Percentiles rank a stretch among this genome's conserved stretches.
Evolutionary conservation across 2,797 vertebrate genomes (phyloP).

Genomic region (Crenichthys baileyi): DNA sequence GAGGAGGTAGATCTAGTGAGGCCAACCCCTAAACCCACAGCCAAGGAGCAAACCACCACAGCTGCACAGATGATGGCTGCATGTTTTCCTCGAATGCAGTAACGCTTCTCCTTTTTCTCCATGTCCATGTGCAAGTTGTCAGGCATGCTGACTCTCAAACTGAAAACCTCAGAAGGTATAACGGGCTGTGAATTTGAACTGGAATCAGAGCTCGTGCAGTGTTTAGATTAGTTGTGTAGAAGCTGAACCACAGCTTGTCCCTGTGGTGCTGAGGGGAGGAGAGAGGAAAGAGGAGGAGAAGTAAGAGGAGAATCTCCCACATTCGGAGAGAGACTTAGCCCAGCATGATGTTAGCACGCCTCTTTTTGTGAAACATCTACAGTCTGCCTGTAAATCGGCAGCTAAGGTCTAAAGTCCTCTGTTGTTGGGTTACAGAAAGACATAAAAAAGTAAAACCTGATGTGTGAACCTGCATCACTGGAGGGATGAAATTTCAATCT

Average conservation of each 20-base stretch:
- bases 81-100: constrained; percentile 86
- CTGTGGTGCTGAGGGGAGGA: constrained; percentile 48
- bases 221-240: constrained; percentile 27
- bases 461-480: not conserved
- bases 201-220: constrained; percentile 33
- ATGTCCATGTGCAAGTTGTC: constrained; percentile 71
- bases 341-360: constrained; percentile 44
- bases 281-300: constrained; percentile 43
- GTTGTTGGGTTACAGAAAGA: not conserved
- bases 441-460: not conserved
- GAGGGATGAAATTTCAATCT: not conserved
- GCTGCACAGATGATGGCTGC: constrained; percentile 83
- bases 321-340: constrained; percentile 24
- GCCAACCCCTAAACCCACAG: constrained; percentile 90
- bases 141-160: constrained; percentile 59
- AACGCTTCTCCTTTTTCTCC: constrained; percentile 77
- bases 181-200: constrained; percentile 24
- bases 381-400: constrained; percentile 81
- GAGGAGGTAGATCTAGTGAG: constrained; percentile 72
- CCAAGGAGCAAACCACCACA: constrained; percentile 83
- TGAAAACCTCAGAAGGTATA: not conserved
- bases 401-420: constrained; percentile 26
- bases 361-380: constrained; percentile 87
- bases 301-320: constrained; percentile 28
- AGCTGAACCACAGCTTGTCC: constrained; percentile 34